A percentile compares a stretch with the other conserved stretches of the same genome.
Conservation (phyloP, 2,113 vertebrate genomes). For the Thalassoma bifasciatum region DNA sequence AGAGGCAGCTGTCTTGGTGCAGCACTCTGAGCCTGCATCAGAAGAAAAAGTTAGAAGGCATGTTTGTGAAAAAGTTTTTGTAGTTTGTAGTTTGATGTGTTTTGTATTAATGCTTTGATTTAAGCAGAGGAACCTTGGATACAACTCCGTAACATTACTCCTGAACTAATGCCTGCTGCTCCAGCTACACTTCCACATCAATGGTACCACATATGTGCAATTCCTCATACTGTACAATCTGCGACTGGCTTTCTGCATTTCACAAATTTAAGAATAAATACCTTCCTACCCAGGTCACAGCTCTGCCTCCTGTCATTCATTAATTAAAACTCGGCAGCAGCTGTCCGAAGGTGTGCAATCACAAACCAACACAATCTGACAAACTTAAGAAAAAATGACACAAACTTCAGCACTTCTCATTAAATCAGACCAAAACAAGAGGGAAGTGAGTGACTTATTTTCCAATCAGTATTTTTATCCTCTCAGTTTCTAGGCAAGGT, state of each 20-base stretch:
- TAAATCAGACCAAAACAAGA: neutral
- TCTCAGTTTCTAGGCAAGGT: neutral
- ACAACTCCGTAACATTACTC: neutral
- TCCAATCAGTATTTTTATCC: constrained; percentile 8
- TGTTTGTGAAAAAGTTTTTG: neutral
- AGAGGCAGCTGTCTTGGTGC: neutral
- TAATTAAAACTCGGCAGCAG: constrained; percentile 1
- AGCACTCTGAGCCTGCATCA: neutral
- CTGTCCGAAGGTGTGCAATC: neutral
- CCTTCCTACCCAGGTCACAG: neutral
- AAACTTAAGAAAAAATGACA: neutral
- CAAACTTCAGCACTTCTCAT: neutral
- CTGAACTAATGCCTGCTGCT: neutral
- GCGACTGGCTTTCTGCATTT: neutral
- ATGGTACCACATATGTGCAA: neutral
- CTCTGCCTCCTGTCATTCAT: neutral
- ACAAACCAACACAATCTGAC: neutral
- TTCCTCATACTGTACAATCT: neutral
- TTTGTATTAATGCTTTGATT: neutral
- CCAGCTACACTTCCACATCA: neutral
- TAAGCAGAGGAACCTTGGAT: neutral
- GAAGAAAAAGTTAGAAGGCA: neutral
- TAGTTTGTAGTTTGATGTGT: neutral
- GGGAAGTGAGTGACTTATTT: neutral
- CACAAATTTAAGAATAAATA: neutral